Evolutionary conservation across 2,113 vertebrate genomes (phyloP).

Genomic region (Ploceus nigricollis): DNA sequence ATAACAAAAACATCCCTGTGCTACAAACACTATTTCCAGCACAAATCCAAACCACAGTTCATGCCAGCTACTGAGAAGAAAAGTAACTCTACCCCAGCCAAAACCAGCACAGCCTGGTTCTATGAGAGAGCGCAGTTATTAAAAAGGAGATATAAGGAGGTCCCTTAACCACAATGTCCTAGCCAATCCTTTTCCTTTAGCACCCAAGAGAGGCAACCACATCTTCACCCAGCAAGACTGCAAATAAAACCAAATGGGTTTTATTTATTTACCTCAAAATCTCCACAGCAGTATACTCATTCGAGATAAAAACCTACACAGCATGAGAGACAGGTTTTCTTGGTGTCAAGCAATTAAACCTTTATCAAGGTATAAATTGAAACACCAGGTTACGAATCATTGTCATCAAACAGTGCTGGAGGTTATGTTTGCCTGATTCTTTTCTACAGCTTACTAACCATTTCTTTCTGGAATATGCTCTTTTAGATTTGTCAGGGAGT

Average conservation of each 20-base stretch:
- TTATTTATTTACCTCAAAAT: neutral
- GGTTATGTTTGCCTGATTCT: neutral
- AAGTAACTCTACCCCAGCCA: neutral
- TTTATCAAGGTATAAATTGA: neutral
- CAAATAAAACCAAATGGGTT: neutral
- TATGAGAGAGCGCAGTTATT: neutral
- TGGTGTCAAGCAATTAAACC: neutral
- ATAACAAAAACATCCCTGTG: neutral
- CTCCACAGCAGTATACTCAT: neutral
- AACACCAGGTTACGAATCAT: neutral
- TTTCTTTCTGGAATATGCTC: neutral
- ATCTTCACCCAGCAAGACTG: neutral
- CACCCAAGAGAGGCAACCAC: neutral
- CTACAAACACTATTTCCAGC: neutral
- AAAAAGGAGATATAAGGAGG: neutral
- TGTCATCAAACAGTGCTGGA: neutral
- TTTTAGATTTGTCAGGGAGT: neutral
- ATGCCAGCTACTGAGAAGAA: neutral
- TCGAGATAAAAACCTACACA: neutral
- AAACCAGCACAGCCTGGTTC: neutral
- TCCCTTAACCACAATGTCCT: neutral
- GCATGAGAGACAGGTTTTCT: neutral
- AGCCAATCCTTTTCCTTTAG: neutral
- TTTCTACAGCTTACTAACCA: neutral
- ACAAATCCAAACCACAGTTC: neutral